Base-by-base conservation (phyloP, 2,888 invertebrate species). In the Conops quadrifasciatus region DNA sequence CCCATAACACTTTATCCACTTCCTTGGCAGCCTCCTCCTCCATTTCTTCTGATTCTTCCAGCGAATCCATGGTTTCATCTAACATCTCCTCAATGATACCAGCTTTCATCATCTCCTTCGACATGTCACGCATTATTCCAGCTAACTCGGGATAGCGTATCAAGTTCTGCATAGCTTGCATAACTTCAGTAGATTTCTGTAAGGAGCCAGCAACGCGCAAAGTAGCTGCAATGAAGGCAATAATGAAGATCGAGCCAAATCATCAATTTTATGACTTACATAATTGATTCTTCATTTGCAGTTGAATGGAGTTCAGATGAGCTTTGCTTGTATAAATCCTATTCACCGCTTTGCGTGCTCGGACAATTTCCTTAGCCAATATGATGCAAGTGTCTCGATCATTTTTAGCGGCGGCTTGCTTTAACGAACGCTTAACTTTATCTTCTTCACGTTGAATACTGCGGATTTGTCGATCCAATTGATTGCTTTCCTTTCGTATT, bases 81-180 rank as follows among this genome's bases (percentile, higher is more conserved):
- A 99, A 88, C 98, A 99, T 97, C 87, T 99, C 99, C 84, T 99
- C 98, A 68, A 99, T 96, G 73, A 99, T 98, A 21, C 98, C 98
- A 0, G 97, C 97, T 85, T 92, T 94, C 95, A 97, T 98, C 98
- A 99, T 99, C 88, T 99, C 99, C 82, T 95, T 96, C 1, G 98
- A 97, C 88, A 99, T 89, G 77, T 98, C 98, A 80, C 96, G 92
- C 98, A 99, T 99, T 0, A 96, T 97, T 53, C 92, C 92, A 0
- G 97, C 94, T 2, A 99, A 91, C 86, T 99, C 98, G 0, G 97
- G 97, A 19, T 98, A 89, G 77, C 94, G 91, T 2, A 98, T 88
- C 9, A 99, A 87, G 5, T 92, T 90, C 82, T 98, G 97, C 97
- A 99, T 98, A 0, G 95, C 94, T 87, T 94, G 94, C 98, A 99